Conservation (phyloP, 92 coral and sea anemone genomes). For the Epizoanthus fatuus region DNA sequence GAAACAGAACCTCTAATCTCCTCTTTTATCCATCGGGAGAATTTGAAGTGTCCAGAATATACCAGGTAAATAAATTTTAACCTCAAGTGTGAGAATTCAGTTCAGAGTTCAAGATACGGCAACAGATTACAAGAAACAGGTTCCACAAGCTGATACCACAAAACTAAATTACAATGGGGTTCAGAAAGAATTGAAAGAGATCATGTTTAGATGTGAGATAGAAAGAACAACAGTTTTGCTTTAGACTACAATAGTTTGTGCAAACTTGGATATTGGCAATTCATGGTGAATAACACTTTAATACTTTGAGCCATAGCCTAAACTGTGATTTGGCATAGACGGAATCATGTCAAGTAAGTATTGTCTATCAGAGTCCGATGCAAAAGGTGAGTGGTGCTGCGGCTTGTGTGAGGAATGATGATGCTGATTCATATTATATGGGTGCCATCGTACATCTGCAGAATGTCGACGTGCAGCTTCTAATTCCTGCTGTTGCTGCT, state of each 20-base stretch:
- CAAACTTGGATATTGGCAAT: background rate
- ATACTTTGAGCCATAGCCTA: slow-evolving; percentile 83
- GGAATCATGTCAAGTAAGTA: slow-evolving; percentile 98
- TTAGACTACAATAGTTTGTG: background rate
- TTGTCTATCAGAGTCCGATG: slow-evolving; percentile 93
- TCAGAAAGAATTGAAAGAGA: no score
- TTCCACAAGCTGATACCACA: background rate
- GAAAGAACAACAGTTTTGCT: background rate
- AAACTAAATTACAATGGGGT: background rate
- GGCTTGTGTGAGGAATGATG: slow-evolving; percentile 93
- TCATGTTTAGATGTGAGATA: no score
- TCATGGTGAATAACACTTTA: background rate
- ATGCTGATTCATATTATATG: slow-evolving; percentile 83
- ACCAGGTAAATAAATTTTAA: no score
- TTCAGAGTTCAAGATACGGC: background rate
- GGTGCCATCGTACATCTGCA: slow-evolving; percentile 94
- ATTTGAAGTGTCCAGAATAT: no score
- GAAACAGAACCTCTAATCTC: background rate
- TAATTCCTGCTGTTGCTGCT: slow-evolving; percentile 95
- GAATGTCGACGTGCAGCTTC: slow-evolving; percentile 87
- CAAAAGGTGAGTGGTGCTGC: slow-evolving; percentile 88
- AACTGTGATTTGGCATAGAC: slow-evolving; percentile 83
- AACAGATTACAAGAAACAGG: background rate
- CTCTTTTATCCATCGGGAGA: no score
- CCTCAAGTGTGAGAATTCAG: background rate